Conservation (phyloP, 2,888 invertebrate species). For the Deroplatys truncata region DNA sequence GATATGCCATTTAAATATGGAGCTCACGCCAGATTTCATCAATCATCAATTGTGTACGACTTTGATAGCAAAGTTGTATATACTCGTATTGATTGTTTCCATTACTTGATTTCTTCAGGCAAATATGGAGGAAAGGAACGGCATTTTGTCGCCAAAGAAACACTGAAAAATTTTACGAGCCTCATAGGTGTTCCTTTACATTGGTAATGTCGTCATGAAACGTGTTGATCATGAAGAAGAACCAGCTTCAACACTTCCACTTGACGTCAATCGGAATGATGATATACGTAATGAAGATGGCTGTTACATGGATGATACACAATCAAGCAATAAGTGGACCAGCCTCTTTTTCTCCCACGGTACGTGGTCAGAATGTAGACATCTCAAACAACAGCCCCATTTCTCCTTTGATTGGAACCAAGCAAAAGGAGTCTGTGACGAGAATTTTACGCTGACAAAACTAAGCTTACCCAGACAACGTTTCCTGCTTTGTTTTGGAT, state of each 20-base stretch:
- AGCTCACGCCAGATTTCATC: too few species aligned
- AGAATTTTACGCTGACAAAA: neutral
- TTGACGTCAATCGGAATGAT: neutral
- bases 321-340: neutral
- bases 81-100: too few species aligned
- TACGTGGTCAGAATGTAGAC: neutral
- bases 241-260: neutral
- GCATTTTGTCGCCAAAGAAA: neutral
- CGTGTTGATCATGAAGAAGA: neutral
- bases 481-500: neutral
- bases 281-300: neutral
- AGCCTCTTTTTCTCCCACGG: neutral
- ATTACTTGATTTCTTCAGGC: too few species aligned
- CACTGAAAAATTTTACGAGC: neutral
- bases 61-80: too few species aligned
- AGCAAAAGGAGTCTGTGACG: neutral
- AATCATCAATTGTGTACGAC: too few species aligned
- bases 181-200: neutral
- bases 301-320: neutral
- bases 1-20: too few species aligned
- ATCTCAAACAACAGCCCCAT: neutral
- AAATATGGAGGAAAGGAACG: neutral
- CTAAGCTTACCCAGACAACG: neutral
- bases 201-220: neutral
- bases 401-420: neutral